Percentiles rank a stretch among this genome's conserved stretches.
Evolutionary conservation across 2,888 invertebrate species (phyloP).

Genomic region (Choreutis nemorana): DNA sequence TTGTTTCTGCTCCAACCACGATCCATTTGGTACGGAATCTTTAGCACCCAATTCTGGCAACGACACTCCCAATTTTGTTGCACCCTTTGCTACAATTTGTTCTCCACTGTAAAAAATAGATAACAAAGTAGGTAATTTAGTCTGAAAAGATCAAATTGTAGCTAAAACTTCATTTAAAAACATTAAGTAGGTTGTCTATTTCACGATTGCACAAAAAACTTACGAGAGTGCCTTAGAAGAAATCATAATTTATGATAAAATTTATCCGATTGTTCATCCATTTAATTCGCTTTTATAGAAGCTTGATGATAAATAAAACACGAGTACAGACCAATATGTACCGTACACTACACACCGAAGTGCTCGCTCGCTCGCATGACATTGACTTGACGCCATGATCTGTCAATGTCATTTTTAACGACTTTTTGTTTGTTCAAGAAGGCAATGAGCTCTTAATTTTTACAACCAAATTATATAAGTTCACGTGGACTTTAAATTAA

Average conservation of each 20-base stretch:
- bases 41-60: conserved; percentile 64
- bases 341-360: conserved; percentile 2
- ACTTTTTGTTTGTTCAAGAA: too few relatives aligned
- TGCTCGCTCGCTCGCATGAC: conserved; percentile 1
- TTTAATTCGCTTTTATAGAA: too few relatives aligned
- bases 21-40: conserved; percentile 58
- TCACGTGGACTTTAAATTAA: too few relatives aligned
- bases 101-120: conserved; percentile 30
- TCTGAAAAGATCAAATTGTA: background rate
- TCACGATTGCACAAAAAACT: conserved; percentile 14
- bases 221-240: conserved; percentile 28
- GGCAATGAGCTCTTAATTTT: too few relatives aligned
- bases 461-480: too few relatives aligned
- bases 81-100: conserved; percentile 38
- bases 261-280: too few relatives aligned
- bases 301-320: background rate
- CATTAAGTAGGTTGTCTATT: background rate
- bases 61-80: conserved; percentile 42
- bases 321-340: conserved; percentile 3
- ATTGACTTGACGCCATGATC: too few relatives aligned
- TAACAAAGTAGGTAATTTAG: background rate
- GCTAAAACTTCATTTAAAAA: background rate
- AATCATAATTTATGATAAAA: too few relatives aligned
- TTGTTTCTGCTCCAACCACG: conserved; percentile 69
- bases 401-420: too few relatives aligned